Percentiles rank a stretch among this genome's conserved stretches.
phyloP scores from a whole-genome alignment of 2,797 vertebrate genomes.

The Melanotaenia trifasciata region DNA sequence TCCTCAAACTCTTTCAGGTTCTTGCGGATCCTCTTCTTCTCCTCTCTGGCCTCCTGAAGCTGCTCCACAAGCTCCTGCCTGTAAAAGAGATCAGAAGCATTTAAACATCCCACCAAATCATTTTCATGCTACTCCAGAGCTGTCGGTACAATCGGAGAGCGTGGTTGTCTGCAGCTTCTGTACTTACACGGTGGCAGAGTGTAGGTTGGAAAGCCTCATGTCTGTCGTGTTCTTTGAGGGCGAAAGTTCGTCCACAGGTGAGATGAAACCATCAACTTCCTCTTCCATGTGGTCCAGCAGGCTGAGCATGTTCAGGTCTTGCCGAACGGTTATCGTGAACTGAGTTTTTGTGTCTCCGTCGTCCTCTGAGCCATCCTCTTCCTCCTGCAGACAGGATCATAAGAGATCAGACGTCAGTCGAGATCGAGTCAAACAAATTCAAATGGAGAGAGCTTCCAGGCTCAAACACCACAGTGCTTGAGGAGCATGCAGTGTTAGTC shows the following conservation, averaged over 20 bases:
- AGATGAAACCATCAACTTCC: constrained; percentile 92
- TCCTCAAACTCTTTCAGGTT: constrained; percentile 97
- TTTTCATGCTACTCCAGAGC: neutral
- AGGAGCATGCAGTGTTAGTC: constrained; percentile 68
- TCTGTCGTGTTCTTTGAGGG: constrained; percentile 89
- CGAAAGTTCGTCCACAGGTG: constrained; percentile 92
- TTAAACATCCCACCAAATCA: neutral
- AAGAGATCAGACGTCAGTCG: neutral
- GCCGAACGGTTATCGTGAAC: constrained; percentile 83
- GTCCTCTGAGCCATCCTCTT: constrained; percentile 95
- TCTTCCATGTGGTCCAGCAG: constrained; percentile 94
- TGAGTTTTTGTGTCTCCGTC: constrained; percentile 86
- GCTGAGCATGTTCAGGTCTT: constrained; percentile 86
- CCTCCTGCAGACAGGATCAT: constrained; percentile 77
- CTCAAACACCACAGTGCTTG: constrained; percentile 27
- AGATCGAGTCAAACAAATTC: neutral
- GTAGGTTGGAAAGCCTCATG: constrained; percentile 93
- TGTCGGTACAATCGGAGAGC: neutral
- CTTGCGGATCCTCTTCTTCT: constrained; percentile 95
- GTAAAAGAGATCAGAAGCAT: constrained; percentile 17
- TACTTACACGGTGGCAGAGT: constrained; percentile 92
- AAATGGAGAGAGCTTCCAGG: constrained; percentile 8
- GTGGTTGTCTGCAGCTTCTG: neutral
- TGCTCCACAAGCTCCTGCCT: constrained; percentile 95
- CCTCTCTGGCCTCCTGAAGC: constrained; percentile 94